phyloP scores from a whole-genome alignment of 2,888 invertebrate genomes.

The Meiosimyza decipiens region DNA sequence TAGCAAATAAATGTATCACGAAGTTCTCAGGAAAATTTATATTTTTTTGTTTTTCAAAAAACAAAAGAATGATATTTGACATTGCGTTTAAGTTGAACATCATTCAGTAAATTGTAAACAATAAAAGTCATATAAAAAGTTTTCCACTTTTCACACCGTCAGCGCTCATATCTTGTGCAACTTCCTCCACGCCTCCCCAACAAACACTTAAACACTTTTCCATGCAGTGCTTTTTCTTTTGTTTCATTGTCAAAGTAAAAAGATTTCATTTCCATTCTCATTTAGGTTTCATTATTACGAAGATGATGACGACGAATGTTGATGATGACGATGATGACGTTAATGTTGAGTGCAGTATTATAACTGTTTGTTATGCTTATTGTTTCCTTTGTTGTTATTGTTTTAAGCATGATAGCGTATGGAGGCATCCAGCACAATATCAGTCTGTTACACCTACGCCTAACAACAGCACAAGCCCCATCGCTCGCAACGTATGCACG shows the following conservation, averaged over 20 bases:
- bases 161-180: too few relatives aligned
- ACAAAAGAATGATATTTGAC: too few relatives aligned
- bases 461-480: not conserved
- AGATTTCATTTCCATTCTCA: slow-evolving; percentile 26
- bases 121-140: slow-evolving; percentile 32
- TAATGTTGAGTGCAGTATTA: slow-evolving; percentile 1
- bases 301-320: slow-evolving; percentile 7
- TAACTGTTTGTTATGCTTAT: not conserved
- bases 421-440: not conserved
- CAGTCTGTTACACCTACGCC: not conserved
- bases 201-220: too few relatives aligned
- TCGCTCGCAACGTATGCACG: slow-evolving; percentile 10
- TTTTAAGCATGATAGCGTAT: not conserved
- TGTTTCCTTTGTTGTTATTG: slow-evolving; percentile 6
- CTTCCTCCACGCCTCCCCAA: too few relatives aligned
- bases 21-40: too few relatives aligned
- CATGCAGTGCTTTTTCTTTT: not conserved
- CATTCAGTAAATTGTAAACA: slow-evolving; percentile 27
- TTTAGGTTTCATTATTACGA: slow-evolving; percentile 13
- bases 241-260: slow-evolving; percentile 16
- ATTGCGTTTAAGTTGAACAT: too few relatives aligned
- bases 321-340: slow-evolving; percentile 6
- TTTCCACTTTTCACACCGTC: slow-evolving; percentile 28
- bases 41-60: too few relatives aligned
- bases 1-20: too few relatives aligned